phyloP scores from a whole-genome alignment of 2,888 invertebrate species.

The Agrochola litura region DNA sequence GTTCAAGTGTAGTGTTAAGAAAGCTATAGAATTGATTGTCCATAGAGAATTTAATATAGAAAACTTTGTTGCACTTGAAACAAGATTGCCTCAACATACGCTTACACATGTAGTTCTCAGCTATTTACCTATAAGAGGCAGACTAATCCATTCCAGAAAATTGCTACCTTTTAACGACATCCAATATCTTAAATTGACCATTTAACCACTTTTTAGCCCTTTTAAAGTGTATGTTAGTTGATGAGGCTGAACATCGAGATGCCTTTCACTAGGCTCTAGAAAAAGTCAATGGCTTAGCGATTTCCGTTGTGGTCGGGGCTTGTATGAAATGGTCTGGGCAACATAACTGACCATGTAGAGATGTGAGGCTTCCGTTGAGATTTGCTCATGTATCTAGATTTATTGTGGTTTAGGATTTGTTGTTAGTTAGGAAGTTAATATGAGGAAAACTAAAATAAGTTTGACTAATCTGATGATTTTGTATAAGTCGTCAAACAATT shows the following conservation, averaged over 20 bases:
- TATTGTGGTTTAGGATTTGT: conserved; percentile 17
- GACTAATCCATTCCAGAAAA: conserved; percentile 63
- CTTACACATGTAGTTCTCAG: conserved; percentile 53
- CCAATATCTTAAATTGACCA: conserved; percentile 62
- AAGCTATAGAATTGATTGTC: neutral
- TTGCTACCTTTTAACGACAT: conserved; percentile 61
- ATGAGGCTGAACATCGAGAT: conserved; percentile 68
- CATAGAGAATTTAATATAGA: neutral
- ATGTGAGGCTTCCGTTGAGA: conserved; percentile 59
- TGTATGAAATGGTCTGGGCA: conserved; percentile 67
- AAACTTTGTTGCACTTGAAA: conserved; percentile 29
- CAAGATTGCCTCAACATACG: conserved; percentile 25
- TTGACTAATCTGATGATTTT: neutral
- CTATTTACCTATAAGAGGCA: conserved; percentile 57
- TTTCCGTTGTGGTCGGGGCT: conserved; percentile 81
- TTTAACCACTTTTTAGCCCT: conserved; percentile 63
- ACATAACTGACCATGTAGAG: conserved; percentile 65
- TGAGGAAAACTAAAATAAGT: neutral
- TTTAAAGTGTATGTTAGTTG: conserved; percentile 55
- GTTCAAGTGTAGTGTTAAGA: conserved; percentile 15
- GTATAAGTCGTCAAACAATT: neutral
- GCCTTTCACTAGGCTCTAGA: conserved; percentile 73
- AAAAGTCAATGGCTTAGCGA: conserved; percentile 79
- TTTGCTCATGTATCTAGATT: conserved; percentile 34
- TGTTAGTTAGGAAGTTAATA: too few relatives aligned